Evolutionary conservation across 2,797 vertebrate genomes (phyloP).

Genomic region (Hemitrygon akajei): DNA sequence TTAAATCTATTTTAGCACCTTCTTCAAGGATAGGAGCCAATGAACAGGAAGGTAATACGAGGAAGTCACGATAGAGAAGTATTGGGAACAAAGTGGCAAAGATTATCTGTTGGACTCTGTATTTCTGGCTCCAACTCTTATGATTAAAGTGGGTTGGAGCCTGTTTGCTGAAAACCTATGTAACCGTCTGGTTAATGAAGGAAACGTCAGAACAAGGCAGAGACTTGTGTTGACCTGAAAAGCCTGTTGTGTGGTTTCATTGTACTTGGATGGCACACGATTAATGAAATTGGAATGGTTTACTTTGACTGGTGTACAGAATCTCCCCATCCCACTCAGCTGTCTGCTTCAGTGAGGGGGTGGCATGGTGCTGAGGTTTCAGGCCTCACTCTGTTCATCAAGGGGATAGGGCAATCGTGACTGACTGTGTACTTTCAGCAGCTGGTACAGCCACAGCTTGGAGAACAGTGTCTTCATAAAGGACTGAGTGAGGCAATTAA

Average conservation of each 20-base stretch:
- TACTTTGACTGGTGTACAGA: background rate
- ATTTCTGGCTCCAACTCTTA: background rate
- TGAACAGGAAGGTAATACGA: background rate
- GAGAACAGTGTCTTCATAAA: background rate
- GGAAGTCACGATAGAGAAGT: background rate
- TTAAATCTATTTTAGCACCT: background rate
- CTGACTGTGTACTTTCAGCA: background rate
- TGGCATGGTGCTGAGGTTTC: background rate
- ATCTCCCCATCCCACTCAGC: background rate
- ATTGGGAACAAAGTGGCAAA: background rate
- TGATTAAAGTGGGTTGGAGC: background rate
- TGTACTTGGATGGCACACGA: background rate
- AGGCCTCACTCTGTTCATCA: background rate
- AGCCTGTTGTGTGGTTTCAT: background rate
- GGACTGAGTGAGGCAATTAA: background rate
- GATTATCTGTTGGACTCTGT: background rate
- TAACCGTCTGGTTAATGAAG: background rate
- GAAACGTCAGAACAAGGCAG: background rate
- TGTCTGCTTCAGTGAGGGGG: background rate
- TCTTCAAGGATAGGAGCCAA: background rate
- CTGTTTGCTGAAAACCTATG: background rate
- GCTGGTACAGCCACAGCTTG: background rate
- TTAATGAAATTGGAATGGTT: background rate
- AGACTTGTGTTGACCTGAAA: background rate
- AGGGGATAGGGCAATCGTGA: background rate